A percentile compares a stretch with the other conserved stretches of the same genome.
These are phyloP conservation scores for Carassius carassius DNA, from an alignment of 2,113 vertebrate genomes.

Conservation along the genomic window DNA sequence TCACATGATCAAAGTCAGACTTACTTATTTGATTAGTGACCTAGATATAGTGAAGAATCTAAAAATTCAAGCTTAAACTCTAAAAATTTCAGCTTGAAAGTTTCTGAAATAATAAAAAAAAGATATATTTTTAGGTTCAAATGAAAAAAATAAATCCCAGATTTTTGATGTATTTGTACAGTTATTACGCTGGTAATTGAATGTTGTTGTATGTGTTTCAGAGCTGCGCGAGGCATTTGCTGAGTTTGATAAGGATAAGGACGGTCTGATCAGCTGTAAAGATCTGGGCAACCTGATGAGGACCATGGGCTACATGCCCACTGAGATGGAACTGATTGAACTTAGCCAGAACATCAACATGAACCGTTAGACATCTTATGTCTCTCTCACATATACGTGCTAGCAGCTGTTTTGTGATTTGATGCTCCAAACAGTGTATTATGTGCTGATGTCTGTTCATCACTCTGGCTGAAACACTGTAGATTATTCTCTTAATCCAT, in stretches of 20 bases:
- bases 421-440: neutral
- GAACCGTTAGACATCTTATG: constrained; percentile 83
- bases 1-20: neutral
- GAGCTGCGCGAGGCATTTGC: constrained; percentile 91
- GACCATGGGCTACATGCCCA: constrained; percentile 99
- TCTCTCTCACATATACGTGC: neutral
- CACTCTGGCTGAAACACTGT: neutral
- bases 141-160: neutral
- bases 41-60: neutral
- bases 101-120: neutral
- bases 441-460: neutral
- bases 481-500: constrained; percentile 4
- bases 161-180: neutral
- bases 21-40: neutral
- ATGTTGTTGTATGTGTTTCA: constrained; percentile 56
- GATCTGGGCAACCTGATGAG: constrained; percentile 97
- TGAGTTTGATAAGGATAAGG: constrained; percentile 95
- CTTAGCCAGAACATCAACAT: constrained; percentile 97
- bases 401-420: neutral
- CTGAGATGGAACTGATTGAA: constrained; percentile 96
- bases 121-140: neutral
- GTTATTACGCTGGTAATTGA: neutral
- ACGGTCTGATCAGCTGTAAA: constrained; percentile 92
- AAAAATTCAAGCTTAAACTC: no score
- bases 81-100: neutral